These are phyloP conservation scores for Craniophora ligustri DNA, from an alignment of 2,888 invertebrate genomes.

Conservation along the genomic window DNA sequence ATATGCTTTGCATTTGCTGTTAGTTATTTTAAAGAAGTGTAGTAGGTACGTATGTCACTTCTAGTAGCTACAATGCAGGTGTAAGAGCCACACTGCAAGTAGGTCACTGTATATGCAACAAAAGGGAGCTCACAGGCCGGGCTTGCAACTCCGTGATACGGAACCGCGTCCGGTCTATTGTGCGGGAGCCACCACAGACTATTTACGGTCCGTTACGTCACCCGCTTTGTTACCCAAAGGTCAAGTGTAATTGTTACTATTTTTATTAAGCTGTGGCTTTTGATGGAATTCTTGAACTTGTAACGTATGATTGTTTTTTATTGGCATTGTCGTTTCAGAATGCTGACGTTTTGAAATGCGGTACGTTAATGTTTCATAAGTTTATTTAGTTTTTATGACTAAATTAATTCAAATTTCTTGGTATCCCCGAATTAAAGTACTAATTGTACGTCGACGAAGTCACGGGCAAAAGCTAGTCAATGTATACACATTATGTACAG, in stretches of 20 bases:
- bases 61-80: slow-evolving; percentile 8
- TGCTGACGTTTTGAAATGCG: too few species aligned
- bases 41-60: slow-evolving; percentile 1
- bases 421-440: too few species aligned
- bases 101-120: slow-evolving; percentile 49
- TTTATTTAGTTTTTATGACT: too few species aligned
- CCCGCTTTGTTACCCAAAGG: slow-evolving; percentile 34
- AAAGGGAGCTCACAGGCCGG: slow-evolving; percentile 33
- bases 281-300: slow-evolving; percentile 27
- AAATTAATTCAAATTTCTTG: too few species aligned
- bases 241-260: slow-evolving; percentile 40
- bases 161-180: slow-evolving; percentile 45
- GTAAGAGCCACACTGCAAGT: slow-evolving; percentile 26
- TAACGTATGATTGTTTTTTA: not conserved
- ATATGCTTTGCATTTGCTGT: too few species aligned
- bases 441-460: too few species aligned
- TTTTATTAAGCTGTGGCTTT: slow-evolving; percentile 18
- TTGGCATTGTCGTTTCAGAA: too few species aligned
- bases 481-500: too few species aligned
- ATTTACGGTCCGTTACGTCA: slow-evolving; percentile 44
- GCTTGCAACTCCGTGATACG: slow-evolving; percentile 27
- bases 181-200: slow-evolving; percentile 18
- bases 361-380: too few species aligned
- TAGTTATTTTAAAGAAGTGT: not conserved
- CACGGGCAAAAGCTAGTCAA: too few species aligned